Evolutionary conservation across 2,888 invertebrate species (phyloP).

Genomic region (Drosophila phalerata): DNA sequence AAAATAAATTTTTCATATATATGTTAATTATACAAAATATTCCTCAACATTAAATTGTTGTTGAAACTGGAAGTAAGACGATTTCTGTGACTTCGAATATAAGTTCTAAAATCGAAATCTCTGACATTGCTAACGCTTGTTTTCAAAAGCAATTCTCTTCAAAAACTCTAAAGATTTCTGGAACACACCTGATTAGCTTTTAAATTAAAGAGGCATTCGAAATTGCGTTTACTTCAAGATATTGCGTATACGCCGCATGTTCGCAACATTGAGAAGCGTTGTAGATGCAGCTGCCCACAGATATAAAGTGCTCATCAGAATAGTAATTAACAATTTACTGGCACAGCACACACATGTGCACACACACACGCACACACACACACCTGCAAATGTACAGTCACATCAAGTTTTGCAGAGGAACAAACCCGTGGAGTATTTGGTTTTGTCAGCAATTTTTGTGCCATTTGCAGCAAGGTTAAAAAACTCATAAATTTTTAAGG

Average conservation of each 20-base stretch:
- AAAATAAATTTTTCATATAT: no score
- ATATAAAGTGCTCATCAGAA: slow-evolving; percentile 50
- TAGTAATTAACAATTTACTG: slow-evolving; percentile 70
- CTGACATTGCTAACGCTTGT: no score
- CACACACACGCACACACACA: slow-evolving; percentile 21
- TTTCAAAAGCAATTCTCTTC: no score
- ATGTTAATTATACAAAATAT: no score
- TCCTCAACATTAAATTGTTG: no score
- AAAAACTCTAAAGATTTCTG: no score
- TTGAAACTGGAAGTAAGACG: no score
- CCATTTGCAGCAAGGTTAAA: slow-evolving; percentile 67
- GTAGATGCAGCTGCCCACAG: slow-evolving; percentile 19
- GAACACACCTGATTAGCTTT: no score
- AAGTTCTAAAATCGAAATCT: no score
- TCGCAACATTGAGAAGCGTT: slow-evolving; percentile 12
- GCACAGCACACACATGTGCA: slow-evolving; percentile 19
- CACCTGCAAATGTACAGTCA: not conserved
- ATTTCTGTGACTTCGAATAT: no score
- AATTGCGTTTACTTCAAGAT: not conserved
- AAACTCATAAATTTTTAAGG: slow-evolving; percentile 67
- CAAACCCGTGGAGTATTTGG: slow-evolving; percentile 21
- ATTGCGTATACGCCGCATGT: slow-evolving; percentile 52
- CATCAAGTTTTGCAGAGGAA: slow-evolving; percentile 7
- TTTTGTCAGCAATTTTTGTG: slow-evolving; percentile 39
- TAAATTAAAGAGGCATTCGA: not conserved